phyloP scores from a whole-genome alignment of 2,888 invertebrate genomes.

The Tachina grossa region DNA sequence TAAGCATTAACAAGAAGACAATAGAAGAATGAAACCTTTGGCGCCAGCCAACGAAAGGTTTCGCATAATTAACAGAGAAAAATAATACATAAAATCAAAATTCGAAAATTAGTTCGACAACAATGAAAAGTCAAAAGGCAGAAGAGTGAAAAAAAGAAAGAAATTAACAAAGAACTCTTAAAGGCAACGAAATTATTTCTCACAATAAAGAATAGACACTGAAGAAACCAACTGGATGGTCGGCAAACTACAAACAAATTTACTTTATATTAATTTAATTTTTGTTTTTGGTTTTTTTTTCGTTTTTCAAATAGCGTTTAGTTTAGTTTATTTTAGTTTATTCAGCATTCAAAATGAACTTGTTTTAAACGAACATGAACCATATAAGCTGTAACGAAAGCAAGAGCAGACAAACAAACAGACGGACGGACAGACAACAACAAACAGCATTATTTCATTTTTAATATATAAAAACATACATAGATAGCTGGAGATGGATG shows the following conservation, averaged over 20 bases:
- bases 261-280: slow-evolving; percentile 58
- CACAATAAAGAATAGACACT: slow-evolving; percentile 51
- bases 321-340: slow-evolving; percentile 50
- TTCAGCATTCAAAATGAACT: slow-evolving; percentile 64
- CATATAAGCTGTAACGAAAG: slow-evolving; percentile 72
- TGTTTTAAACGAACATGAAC: slow-evolving; percentile 58
- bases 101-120: slow-evolving; percentile 55
- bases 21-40: slow-evolving; percentile 66
- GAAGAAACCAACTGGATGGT: slow-evolving; percentile 39
- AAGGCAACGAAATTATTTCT: slow-evolving; percentile 55
- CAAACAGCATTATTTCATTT: slow-evolving; percentile 30
- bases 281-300: neutral
- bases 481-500: slow-evolving; percentile 18
- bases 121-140: slow-evolving; percentile 32
- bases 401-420: slow-evolving; percentile 49
- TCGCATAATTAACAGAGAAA: slow-evolving; percentile 73
- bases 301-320: slow-evolving; percentile 8
- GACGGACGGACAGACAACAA: slow-evolving; percentile 16
- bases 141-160: neutral
- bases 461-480: neutral
- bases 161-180: slow-evolving; percentile 43
- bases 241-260: slow-evolving; percentile 64
- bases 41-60: slow-evolving; percentile 74
- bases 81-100: slow-evolving; percentile 61
- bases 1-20: slow-evolving; percentile 62